A percentile compares a stretch with the other conserved stretches of the same genome.
phyloP scores from a whole-genome alignment of 2,797 vertebrate genomes.

The Urosaurus nigricauda region DNA sequence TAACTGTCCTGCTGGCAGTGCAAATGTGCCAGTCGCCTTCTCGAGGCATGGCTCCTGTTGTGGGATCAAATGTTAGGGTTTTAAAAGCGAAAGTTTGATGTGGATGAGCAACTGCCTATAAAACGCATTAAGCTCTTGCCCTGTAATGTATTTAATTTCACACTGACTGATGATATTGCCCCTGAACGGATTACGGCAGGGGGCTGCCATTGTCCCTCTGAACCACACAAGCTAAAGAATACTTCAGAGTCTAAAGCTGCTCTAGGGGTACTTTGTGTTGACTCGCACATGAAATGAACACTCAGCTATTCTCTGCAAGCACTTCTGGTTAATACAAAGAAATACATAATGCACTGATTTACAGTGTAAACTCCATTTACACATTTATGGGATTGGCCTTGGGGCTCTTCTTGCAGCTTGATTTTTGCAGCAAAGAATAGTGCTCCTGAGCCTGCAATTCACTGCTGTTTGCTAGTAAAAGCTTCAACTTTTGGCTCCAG shows the following conservation, averaged over 20 bases:
- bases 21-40: slow-evolving; percentile 80
- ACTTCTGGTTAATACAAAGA: slow-evolving; percentile 63
- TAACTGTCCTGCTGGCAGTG: slow-evolving; percentile 76
- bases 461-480: neutral
- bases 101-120: slow-evolving; percentile 96
- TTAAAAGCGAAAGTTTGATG: slow-evolving; percentile 93
- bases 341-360: slow-evolving; percentile 58
- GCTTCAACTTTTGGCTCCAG: neutral
- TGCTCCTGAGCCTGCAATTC: neutral
- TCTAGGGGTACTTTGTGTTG: slow-evolving; percentile 78
- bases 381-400: slow-evolving; percentile 32
- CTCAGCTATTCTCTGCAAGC: slow-evolving; percentile 68
- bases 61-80: slow-evolving; percentile 93
- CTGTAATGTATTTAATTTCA: slow-evolving; percentile 98
- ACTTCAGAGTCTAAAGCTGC: slow-evolving; percentile 81
- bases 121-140: slow-evolving; percentile 92
- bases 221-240: slow-evolving; percentile 78
- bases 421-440: slow-evolving; percentile 33
- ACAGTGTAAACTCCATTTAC: slow-evolving; percentile 29
- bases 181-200: slow-evolving; percentile 89
- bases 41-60: slow-evolving; percentile 83
- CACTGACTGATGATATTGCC: slow-evolving; percentile 91
- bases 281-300: slow-evolving; percentile 76
- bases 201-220: slow-evolving; percentile 81
- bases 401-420: slow-evolving; percentile 41